Percentiles rank a stretch among this genome's conserved stretches.
Evolutionary conservation across 1,140 invertebrate species (phyloP).

Genomic region (Calephelis nemesis): DNA sequence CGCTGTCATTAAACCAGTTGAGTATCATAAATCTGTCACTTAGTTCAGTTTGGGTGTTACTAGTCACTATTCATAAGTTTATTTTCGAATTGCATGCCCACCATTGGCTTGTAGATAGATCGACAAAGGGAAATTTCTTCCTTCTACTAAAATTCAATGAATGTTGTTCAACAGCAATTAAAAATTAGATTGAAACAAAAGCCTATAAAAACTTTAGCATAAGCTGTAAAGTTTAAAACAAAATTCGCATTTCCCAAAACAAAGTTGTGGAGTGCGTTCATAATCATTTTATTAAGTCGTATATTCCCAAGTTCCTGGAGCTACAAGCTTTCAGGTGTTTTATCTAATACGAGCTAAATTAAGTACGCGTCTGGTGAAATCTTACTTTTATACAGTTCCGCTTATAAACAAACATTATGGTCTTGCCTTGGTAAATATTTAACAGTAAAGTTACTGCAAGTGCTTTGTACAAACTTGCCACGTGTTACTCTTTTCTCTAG

Average conservation of each 20-base stretch:
- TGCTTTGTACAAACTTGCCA: background rate
- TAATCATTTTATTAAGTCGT: slow-evolving; percentile 6
- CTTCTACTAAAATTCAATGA: too few relatives aligned
- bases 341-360: slow-evolving; percentile 34
- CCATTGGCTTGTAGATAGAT: too few relatives aligned
- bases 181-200: too few relatives aligned
- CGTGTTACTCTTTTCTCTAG: background rate
- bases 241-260: slow-evolving; percentile 6
- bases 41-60: too few relatives aligned
- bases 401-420: too few relatives aligned
- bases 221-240: background rate
- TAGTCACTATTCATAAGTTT: too few relatives aligned
- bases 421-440: background rate
- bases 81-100: too few relatives aligned
- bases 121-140: too few relatives aligned
- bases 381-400: slow-evolving; percentile 22
- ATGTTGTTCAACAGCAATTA: too few relatives aligned
- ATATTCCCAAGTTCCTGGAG: slow-evolving; percentile 18
- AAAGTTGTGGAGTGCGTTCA: background rate
- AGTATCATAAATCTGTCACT: too few relatives aligned
- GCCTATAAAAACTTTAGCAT: too few relatives aligned
- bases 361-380: slow-evolving; percentile 26
- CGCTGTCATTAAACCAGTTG: too few relatives aligned
- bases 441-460: background rate
- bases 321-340: slow-evolving; percentile 30